Percentiles rank a stretch among this genome's conserved stretches.
Conservation (phyloP, 2,113 vertebrate species). For the Ceyx melanurus region DNA sequence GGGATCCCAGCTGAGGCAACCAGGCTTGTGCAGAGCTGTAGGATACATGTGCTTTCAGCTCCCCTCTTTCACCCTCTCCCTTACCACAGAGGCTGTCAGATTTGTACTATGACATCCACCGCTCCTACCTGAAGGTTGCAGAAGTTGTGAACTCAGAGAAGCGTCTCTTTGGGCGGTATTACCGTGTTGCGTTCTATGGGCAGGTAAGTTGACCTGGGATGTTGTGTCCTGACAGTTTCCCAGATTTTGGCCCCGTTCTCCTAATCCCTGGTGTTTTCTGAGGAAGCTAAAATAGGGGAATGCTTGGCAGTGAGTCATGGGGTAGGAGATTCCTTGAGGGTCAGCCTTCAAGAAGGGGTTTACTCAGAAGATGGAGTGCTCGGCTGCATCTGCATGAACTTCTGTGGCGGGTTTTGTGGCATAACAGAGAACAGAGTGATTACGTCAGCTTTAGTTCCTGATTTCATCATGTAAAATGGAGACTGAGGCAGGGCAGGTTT, state of each 20-base stretch:
- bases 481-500: not conserved
- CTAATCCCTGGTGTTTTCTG: not conserved
- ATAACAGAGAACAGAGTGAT: not conserved
- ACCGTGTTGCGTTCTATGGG: constrained; percentile 96
- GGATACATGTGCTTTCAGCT: not conserved
- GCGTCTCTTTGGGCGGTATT: constrained; percentile 93
- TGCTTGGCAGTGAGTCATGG: not conserved
- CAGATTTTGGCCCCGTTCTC: not conserved
- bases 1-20: not conserved
- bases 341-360: not conserved
- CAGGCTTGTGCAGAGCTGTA: not conserved
- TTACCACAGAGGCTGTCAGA: constrained; percentile 87
- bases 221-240: not conserved
- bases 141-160: constrained; percentile 97
- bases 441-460: not conserved
- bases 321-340: not conserved
- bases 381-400: not conserved
- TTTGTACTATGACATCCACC: constrained; percentile 96
- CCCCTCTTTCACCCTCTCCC: not conserved
- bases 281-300: not conserved
- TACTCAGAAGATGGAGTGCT: not conserved
- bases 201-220: constrained; percentile 79
- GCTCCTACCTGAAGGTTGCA: constrained; percentile 95
- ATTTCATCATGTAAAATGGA: not conserved
- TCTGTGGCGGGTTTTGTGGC: not conserved